Percentiles rank a stretch among this genome's conserved stretches.
These are phyloP conservation scores for Salvator merianae DNA, from an alignment of 2,113 vertebrate species.

Conservation along the genomic window DNA sequence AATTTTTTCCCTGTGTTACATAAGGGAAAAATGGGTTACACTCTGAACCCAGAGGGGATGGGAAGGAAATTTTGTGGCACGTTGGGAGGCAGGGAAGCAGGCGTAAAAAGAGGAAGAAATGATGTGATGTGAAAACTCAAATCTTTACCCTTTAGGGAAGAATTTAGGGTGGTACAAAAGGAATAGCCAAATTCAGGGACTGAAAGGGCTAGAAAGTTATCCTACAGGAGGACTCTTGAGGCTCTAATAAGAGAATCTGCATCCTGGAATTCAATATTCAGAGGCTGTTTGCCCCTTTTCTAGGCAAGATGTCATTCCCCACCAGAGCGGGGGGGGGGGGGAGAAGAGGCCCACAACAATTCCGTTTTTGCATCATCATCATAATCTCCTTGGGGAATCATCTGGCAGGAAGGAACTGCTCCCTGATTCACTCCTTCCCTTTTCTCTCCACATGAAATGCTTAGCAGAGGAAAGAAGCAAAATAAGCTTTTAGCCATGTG, in stretches of 20 bases:
- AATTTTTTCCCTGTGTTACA: background rate
- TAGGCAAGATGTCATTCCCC: background rate
- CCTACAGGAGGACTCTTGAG: background rate
- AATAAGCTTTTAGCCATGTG: background rate
- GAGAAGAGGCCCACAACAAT: background rate
- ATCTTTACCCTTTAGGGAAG: background rate
- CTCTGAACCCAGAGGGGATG: background rate
- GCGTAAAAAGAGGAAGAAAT: background rate
- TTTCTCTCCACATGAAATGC: background rate
- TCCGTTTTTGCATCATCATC: background rate
- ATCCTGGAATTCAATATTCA: background rate
- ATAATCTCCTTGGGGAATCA: background rate
- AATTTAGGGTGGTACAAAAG: background rate
- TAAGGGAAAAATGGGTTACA: slow-evolving; percentile 10
- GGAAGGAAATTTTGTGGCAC: background rate
- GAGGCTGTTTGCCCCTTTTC: background rate
- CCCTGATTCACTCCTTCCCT: background rate
- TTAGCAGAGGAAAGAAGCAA: background rate
- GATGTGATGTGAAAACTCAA: background rate
- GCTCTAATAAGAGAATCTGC: background rate
- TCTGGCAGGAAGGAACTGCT: background rate
- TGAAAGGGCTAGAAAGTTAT: background rate
- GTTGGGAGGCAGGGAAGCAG: background rate
- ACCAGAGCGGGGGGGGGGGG: too few species aligned
- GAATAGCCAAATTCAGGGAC: background rate